phyloP scores from a whole-genome alignment of 2,888 invertebrate genomes.

The Axea sp. region DNA sequence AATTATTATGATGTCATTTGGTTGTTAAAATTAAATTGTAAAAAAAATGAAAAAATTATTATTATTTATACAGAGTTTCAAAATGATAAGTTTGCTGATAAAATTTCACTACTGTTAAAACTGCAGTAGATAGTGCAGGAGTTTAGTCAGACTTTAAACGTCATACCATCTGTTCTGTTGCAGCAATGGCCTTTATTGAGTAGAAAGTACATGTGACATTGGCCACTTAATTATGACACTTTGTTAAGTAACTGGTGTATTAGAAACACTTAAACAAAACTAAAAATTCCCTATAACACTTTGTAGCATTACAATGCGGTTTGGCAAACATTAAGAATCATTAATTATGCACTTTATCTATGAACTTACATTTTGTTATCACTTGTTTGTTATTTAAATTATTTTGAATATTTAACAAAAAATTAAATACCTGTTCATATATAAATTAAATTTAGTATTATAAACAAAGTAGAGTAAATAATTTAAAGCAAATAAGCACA shows the following conservation, averaged over 20 bases:
- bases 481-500: too few species aligned
- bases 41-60: too few species aligned
- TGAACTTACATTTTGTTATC: too few species aligned
- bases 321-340: not conserved
- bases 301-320: conserved; percentile 3
- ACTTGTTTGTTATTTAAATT: too few species aligned
- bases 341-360: conserved; percentile 4
- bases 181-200: conserved; percentile 17
- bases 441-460: too few species aligned
- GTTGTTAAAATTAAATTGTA: too few species aligned
- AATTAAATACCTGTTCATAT: too few species aligned
- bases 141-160: conserved; percentile 42
- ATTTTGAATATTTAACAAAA: too few species aligned
- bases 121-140: conserved; percentile 41
- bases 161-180: conserved; percentile 25
- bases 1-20: too few species aligned
- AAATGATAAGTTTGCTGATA: conserved; percentile 25
- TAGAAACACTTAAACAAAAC: conserved; percentile 26
- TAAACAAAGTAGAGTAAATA: too few species aligned
- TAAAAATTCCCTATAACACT: conserved; percentile 16
- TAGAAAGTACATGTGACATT: conserved; percentile 10
- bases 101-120: conserved; percentile 24
- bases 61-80: conserved; percentile 12
- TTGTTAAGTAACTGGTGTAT: conserved; percentile 25
- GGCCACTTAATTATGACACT: conserved; percentile 18